These are phyloP conservation scores for Pituophis catenifer DNA, from an alignment of 2,113 vertebrate genomes.

Conservation along the genomic window DNA sequence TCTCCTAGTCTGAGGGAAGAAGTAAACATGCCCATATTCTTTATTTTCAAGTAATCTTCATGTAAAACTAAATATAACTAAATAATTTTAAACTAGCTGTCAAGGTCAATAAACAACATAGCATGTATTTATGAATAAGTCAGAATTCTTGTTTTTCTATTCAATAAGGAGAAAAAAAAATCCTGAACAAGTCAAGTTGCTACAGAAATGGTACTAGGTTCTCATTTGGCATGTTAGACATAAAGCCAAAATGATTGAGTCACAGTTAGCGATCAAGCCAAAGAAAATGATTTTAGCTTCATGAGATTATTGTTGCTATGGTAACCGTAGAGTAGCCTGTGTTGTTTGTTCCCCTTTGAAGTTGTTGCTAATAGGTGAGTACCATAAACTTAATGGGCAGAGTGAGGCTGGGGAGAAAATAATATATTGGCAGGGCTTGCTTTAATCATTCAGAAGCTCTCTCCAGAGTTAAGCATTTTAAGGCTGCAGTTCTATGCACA, in stretches of 20 bases:
- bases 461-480: neutral
- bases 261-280: conserved; percentile 22
- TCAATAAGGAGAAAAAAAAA: conserved; percentile 38
- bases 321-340: conserved; percentile 44
- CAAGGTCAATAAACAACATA: conserved; percentile 25
- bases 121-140: conserved; percentile 12
- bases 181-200: neutral
- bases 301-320: conserved; percentile 53
- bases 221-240: conserved; percentile 36
- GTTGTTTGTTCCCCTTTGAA: conserved; percentile 44
- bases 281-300: conserved; percentile 54
- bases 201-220: conserved; percentile 31
- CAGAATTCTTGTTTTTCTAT: conserved; percentile 30
- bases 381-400: conserved; percentile 17
- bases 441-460: conserved; percentile 11
- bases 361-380: conserved; percentile 47
- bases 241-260: conserved; percentile 34
- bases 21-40: conserved; percentile 22
- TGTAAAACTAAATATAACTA: conserved; percentile 27
- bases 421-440: neutral
- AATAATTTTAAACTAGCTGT: conserved; percentile 10
- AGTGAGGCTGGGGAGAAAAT: neutral
- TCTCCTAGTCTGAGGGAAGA: neutral
- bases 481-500: neutral
- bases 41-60: conserved; percentile 16